Evolutionary conservation across 2,113 vertebrate genomes (phyloP).

Genomic region (Mesocricetus auratus): DNA sequence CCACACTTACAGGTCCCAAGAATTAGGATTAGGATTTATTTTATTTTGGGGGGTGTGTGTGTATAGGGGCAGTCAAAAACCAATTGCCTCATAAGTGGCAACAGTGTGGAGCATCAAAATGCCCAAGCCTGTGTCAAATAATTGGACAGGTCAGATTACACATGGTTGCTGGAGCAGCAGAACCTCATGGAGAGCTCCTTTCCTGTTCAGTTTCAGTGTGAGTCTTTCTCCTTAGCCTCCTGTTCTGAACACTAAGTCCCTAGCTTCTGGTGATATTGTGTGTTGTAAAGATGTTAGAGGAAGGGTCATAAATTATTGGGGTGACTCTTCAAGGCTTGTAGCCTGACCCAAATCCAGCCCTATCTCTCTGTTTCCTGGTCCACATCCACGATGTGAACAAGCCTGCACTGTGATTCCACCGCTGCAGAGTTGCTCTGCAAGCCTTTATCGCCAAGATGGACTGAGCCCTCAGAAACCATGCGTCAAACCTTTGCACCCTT

Average conservation of each 20-base stretch:
- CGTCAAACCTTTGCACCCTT: background rate
- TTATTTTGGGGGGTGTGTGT: background rate
- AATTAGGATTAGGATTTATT: background rate
- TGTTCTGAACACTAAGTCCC: background rate
- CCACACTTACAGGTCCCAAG: background rate
- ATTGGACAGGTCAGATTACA: too few relatives aligned
- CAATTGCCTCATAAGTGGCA: background rate
- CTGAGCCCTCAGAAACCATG: background rate
- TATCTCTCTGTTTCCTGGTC: background rate
- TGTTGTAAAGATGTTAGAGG: too few relatives aligned
- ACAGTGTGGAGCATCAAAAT: accelerated
- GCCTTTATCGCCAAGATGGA: too few relatives aligned
- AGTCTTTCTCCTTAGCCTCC: background rate
- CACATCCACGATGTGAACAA: background rate
- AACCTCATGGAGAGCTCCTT: background rate
- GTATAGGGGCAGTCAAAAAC: too few relatives aligned
- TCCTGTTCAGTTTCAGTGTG: too few relatives aligned
- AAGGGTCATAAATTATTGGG: background rate
- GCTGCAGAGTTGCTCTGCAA: background rate
- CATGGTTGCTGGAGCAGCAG: background rate
- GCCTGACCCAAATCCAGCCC: background rate
- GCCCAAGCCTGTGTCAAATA: background rate
- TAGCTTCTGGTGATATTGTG: background rate
- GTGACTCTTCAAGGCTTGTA: background rate
- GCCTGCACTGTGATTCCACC: background rate